Evolutionary conservation across 2,113 vertebrate genomes (phyloP).

Genomic region (Embiotoca jacksoni): DNA sequence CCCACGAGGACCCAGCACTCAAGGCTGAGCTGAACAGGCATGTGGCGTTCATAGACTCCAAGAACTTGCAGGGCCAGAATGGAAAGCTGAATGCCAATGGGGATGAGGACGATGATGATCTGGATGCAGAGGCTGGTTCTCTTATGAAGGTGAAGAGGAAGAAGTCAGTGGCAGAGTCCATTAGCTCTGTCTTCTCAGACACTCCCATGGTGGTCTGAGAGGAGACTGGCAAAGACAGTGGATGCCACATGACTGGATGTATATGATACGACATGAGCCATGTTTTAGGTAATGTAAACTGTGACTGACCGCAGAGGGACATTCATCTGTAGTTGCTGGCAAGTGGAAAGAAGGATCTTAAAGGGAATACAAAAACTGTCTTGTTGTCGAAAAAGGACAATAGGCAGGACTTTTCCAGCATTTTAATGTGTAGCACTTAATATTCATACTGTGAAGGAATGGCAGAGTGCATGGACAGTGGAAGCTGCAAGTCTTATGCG

Average conservation of each 20-base stretch:
- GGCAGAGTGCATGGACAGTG: slow-evolving; percentile 53
- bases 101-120: slow-evolving; percentile 75
- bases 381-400: slow-evolving; percentile 64
- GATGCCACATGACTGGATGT: slow-evolving; percentile 48
- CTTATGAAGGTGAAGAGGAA: slow-evolving; percentile 89
- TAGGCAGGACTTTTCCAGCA: slow-evolving; percentile 84
- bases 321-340: slow-evolving; percentile 35
- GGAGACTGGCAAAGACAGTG: background rate
- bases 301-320: slow-evolving; percentile 40
- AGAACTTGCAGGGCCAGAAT: slow-evolving; percentile 89
- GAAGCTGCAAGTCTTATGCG: slow-evolving; percentile 55
- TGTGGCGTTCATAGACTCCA: slow-evolving; percentile 88
- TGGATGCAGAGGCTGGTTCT: slow-evolving; percentile 76
- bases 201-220: slow-evolving; percentile 96
- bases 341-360: slow-evolving; percentile 47
- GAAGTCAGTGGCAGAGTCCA: slow-evolving; percentile 95
- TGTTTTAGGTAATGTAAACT: slow-evolving; percentile 58
- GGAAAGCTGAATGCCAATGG: slow-evolving; percentile 90
- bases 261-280: slow-evolving; percentile 43
- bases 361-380: slow-evolving; percentile 63
- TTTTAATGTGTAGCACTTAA: slow-evolving; percentile 87
- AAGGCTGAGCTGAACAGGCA: slow-evolving; percentile 86
- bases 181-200: slow-evolving; percentile 97
- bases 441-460: slow-evolving; percentile 87
- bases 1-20: slow-evolving; percentile 85